Base-by-base conservation (phyloP, 2,888 invertebrate species). In the Macrophya annulata region DNA sequence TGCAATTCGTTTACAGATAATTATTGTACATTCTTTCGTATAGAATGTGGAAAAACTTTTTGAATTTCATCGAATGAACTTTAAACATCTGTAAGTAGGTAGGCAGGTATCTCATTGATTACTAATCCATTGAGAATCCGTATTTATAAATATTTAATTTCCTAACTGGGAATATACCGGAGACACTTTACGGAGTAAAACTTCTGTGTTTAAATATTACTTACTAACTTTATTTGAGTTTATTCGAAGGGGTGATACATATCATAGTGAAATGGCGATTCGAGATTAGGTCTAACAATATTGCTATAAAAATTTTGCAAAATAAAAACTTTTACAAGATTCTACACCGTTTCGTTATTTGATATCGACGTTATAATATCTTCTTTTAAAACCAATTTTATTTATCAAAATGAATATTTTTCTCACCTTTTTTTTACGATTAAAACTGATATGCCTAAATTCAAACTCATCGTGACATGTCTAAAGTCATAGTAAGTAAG, bases 171-270 rank as follows among this genome's bases (percentile, higher is more conserved):
- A 45, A 74, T n/a, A 74, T 43, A 74, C 43, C 74, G 74, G n/a
- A 9, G 12, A 74, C 45, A 45, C 10, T 45, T 74, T 45, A 0
- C 40, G 45, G n/a, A 21, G 5, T 3, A 45, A 45, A 72, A 43
- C 21, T 45, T 72, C 21, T n/a, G 12, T 45, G 12, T 72, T 72
- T n/a, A 21, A 72, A 72, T 45, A 72, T 72, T 68, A 31, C 17
- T 72, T 21, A 10, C 17, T 12, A 45, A 72, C n/a, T 72, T 72
- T 72, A 17, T 72, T 3, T 25, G 72, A 72, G 21, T 72, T 43
- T 21, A 21, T 72, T 45, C n/a, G 21, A 4, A 72, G 9, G 45
- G 12, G 12, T 62, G 62, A 62, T 10, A 65, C 10, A 25, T 8
- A 1, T 1, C 5, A 59, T 17, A 10, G 31, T 68, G 31, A 37